Evolutionary conservation across 2,113 vertebrate species (phyloP), one percentile per base, ranked within the genome.

Genomic region (Anarhynchus alexandrinus): DNA sequence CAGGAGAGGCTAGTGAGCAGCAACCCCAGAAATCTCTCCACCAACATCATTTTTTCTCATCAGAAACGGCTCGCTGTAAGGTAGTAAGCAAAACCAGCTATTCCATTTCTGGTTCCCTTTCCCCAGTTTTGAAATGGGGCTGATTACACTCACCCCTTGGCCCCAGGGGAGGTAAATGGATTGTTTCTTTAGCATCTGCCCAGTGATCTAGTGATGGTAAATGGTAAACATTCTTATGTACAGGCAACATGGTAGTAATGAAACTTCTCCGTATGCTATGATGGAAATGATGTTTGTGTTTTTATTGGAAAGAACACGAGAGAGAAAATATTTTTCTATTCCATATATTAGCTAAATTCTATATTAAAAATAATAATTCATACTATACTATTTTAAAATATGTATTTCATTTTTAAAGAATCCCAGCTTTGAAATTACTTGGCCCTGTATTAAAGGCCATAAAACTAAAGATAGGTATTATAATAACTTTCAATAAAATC

Each of bases 401-500:
- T 86, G 81, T 91, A 94, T 95, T 97, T 97, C 93, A 96, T 97
- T 95, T 97, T 96, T 97, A 97, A 95, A 96, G 91, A 96, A 98
- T 93, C 54, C 70, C 82, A 73, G 91, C 89, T 95, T 96, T 97
- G 95, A 97, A 98, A 98, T 97, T 96, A 96, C 96, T 97, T 94
- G 88, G 94, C 79, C 94, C 79, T 96, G 86, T 93, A 97, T 95
- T 97, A 97, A 96, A 90, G 92, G 81, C 96, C 82, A 93, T 98
- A 98, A 98, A 98, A 97, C 96, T 96, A 98, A 98, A 98, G 97
- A 97, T 94, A 97, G 94, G 95, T 96, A 98, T 98, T 98, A 97
- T 97, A 97, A 98, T 97, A 98, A 97, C 97, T 97, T 97, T 96
- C 96, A 98, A 97, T 98, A 98, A 98, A 98, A 97, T 93, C 93